phyloP scores from a whole-genome alignment of 2,113 vertebrate species.

The Campylorhamphus procurvoides region DNA sequence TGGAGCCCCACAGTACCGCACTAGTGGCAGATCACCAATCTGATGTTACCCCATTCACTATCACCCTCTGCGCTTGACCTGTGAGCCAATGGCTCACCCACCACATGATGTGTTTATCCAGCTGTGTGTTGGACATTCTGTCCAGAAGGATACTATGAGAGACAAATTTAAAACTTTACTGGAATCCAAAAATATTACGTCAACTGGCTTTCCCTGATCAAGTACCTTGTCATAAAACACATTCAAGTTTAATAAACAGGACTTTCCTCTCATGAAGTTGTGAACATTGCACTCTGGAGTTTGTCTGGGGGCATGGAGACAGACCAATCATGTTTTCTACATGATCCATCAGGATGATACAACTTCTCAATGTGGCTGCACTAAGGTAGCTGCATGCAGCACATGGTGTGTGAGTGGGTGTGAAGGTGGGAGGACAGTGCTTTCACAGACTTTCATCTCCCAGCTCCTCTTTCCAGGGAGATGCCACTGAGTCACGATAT shows the following conservation, averaged over 20 bases:
- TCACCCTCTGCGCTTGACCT: not conserved
- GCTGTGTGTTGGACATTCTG: not conserved
- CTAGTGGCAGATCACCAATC: not conserved
- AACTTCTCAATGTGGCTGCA: not conserved
- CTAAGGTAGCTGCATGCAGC: not conserved
- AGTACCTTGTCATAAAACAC: not conserved
- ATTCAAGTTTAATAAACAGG: not conserved
- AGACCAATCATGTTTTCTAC: rapidly evolving
- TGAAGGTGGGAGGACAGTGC: not conserved
- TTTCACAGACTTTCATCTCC: not conserved
- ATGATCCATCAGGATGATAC: rapidly evolving
- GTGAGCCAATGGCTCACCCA: not conserved
- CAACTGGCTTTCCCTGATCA: not conserved
- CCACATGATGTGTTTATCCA: not conserved
- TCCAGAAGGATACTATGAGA: not conserved
- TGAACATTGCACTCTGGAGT: not conserved
- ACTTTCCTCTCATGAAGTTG: not conserved
- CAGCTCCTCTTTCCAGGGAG: not conserved
- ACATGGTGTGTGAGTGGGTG: not conserved
- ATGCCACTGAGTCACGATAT: not conserved
- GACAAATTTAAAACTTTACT: not conserved
- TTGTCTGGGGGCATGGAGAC: not conserved
- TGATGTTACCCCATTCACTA: not conserved
- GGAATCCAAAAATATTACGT: not conserved
- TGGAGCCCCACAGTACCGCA: not conserved